Evolutionary conservation across 2,888 invertebrate species (phyloP), one percentile per base, ranked within the genome.

Genomic region (Lepidonotus clava): DNA sequence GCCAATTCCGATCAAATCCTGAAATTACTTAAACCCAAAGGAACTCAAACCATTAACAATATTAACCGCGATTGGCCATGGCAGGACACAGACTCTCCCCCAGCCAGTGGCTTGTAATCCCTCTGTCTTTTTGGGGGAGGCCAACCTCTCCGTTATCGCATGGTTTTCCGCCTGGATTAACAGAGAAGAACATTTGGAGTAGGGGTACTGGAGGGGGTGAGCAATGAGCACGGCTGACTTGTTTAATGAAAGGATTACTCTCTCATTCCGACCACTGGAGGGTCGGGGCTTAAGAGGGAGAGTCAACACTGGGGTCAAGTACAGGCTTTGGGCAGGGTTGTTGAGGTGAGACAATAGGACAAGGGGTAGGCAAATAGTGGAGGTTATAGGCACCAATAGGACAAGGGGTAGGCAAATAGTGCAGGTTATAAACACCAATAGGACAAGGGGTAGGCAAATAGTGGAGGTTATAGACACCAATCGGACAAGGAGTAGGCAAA

Each of bases 121-220:
- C n/a, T 21, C 36, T 71, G 38, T n/a, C 71, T 34, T 18, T 71
- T 71, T 71, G 34, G 34, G 1, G 4, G 36, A 14, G 36, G 71
- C 71, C 71, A n/a, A n/a, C n/a, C n/a, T n/a, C n/a, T n/a, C n/a
- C 28, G 71, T 71, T 71, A 71, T 71, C 71, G 71, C 71, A 71
- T 71, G 71, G 71, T 71, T 71, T 71, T 71, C 71, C 71, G 71
- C 71, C 71, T 71, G 71, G 36, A 34, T 71, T 71, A 32, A n/a
- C 71, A 34, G 1, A 34, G 71, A 38, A 38, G 71, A 71, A n/a
- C 18, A 24, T 18, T 18, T 11, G 71, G 38, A 5, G 38, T 11
- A 38, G 38, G 24, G 71, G 36, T 18, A 38, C 28, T 28, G 2
- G 66, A 14, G 32, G 8, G 24, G 24, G 32, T 34, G 71, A 38